phyloP scores from a whole-genome alignment of 2,797 vertebrate genomes.

The Pseudopleuronectes americanus region DNA sequence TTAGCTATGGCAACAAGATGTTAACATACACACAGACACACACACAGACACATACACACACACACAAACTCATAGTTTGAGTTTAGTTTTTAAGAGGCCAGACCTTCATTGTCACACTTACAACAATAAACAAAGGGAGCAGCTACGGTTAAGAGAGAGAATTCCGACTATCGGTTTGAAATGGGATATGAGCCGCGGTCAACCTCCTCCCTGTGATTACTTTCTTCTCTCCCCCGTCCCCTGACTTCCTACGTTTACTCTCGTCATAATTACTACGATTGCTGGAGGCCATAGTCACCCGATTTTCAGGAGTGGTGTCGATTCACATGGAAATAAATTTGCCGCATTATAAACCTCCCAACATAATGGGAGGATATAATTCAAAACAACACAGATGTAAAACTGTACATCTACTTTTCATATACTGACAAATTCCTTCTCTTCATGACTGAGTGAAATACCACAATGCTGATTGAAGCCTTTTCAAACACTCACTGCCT shows the following conservation, averaged over 20 bases:
- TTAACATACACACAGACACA: slow-evolving; percentile 26
- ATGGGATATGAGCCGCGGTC: background rate
- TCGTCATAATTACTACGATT: background rate
- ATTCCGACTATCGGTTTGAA: background rate
- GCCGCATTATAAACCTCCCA: no score
- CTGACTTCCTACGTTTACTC: no score
- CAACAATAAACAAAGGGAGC: background rate
- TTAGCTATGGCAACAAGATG: slow-evolving; percentile 68
- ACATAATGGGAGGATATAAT: background rate
- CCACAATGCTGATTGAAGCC: background rate
- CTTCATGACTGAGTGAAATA: slow-evolving; percentile 8
- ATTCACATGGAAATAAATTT: no score
- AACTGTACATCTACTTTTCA: no score
- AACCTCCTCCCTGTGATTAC: background rate
- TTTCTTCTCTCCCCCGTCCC: no score
- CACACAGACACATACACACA: background rate
- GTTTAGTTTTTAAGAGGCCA: background rate
- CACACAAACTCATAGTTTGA: background rate
- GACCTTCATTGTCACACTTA: background rate
- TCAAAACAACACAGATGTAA: background rate
- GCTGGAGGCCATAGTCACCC: background rate
- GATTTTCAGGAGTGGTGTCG: no score
- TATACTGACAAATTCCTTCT: background rate
- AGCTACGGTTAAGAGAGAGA: background rate
- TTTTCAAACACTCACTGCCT: background rate